phyloP scores from a whole-genome alignment of 1,140 invertebrate species.

The Drosophila gunungcola region DNA sequence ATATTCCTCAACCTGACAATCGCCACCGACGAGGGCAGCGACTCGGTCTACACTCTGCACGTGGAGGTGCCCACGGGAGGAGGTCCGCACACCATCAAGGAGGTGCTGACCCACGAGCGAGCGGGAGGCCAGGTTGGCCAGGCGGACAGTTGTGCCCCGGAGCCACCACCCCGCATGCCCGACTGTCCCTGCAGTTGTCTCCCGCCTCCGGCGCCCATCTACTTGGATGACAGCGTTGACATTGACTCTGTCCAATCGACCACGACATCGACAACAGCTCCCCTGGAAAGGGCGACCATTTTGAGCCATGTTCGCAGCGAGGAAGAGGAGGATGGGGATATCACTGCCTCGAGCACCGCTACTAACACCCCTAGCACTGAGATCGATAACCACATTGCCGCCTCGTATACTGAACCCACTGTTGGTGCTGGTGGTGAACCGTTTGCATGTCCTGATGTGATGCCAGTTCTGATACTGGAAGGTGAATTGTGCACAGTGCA shows the following conservation, averaged over 20 bases:
- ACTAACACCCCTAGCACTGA: conserved; percentile 35
- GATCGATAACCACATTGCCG: conserved; percentile 52
- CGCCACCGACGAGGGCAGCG: conserved; percentile 76
- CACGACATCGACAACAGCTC: conserved; percentile 11
- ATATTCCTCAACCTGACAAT: conserved; percentile 83
- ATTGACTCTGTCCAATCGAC: conserved; percentile 31
- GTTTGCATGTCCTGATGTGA: conserved; percentile 84
- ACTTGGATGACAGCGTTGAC: conserved; percentile 38
- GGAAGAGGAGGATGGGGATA: conserved; percentile 1
- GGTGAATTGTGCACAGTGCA: conserved; percentile 76
- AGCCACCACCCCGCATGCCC: conserved; percentile 81
- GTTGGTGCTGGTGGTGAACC: conserved; percentile 40
- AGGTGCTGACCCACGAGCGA: conserved; percentile 70
- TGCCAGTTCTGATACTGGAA: conserved; percentile 84
- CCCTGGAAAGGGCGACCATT: conserved; percentile 40
- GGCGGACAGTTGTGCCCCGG: conserved; percentile 65
- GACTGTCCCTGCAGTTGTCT: conserved; percentile 79
- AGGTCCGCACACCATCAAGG: conserved; percentile 61
- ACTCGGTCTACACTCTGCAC: conserved; percentile 81
- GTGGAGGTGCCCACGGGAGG: conserved; percentile 76
- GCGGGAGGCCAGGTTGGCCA: not conserved
- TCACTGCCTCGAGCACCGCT: conserved; percentile 13
- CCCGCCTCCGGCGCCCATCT: conserved; percentile 16
- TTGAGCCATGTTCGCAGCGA: conserved; percentile 20
- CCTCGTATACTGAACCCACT: conserved; percentile 28